These are phyloP conservation scores for Gallinago jamesoni DNA, from an alignment of 2,113 vertebrate species.

Conservation along the genomic window DNA sequence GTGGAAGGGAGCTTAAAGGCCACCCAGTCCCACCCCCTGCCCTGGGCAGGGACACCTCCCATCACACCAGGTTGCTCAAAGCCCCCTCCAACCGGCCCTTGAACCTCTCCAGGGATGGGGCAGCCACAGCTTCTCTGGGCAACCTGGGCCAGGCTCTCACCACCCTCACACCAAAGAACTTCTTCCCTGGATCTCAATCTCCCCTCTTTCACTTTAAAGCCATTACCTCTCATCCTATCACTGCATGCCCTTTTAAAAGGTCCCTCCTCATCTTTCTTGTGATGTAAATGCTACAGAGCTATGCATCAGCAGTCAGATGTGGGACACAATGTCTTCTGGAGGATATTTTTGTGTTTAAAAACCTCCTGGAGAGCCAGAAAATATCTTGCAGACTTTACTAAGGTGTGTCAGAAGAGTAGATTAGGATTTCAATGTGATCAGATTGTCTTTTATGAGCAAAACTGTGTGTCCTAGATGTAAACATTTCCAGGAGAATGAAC, in stretches of 20 bases:
- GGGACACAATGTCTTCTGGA: background rate
- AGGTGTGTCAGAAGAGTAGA: background rate
- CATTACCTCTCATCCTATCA: background rate
- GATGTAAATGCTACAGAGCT: background rate
- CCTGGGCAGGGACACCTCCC: no score
- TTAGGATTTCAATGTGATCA: background rate
- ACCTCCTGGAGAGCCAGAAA: background rate
- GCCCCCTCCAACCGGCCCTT: no score
- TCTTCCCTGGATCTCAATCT: background rate
- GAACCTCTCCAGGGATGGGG: no score
- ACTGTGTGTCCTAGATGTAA: background rate
- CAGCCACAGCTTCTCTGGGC: no score
- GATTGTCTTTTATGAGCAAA: background rate
- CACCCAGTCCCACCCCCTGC: no score
- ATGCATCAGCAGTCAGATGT: background rate
- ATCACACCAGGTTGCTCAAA: no score
- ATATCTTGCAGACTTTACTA: background rate
- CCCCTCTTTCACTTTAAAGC: background rate
- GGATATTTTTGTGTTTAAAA: background rate
- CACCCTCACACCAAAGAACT: no score
- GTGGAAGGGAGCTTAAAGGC: no score
- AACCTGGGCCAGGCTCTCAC: no score
- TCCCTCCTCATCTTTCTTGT: background rate
- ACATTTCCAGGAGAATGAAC: background rate
- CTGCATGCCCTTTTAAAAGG: no score